Percentiles rank a stretch among this genome's conserved stretches.
phyloP scores from a whole-genome alignment of 2,888 invertebrate species.

The Leptopilina syphax region DNA sequence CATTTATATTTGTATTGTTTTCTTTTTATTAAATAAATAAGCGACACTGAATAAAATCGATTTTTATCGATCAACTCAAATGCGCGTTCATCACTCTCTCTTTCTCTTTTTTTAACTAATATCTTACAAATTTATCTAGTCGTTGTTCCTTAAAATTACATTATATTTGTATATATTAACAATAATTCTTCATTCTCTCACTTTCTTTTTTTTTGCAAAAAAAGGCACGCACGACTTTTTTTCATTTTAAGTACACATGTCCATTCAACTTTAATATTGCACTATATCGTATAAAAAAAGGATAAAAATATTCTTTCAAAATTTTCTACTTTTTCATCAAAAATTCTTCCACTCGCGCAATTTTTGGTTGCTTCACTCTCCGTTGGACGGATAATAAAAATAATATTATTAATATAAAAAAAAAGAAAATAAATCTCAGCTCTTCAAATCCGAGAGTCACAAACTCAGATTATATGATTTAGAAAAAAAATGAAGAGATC shows the following conservation, averaged over 20 bases:
- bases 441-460: constrained; percentile 20
- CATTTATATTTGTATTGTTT: constrained; percentile 18
- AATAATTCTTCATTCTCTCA: constrained; percentile 6
- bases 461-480: neutral
- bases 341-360: neutral
- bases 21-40: constrained; percentile 39
- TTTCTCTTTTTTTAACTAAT: neutral
- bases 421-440: constrained; percentile 31
- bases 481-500: constrained; percentile 8
- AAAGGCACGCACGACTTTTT: constrained; percentile 19
- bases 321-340: neutral
- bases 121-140: constrained; percentile 37
- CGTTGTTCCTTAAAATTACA: constrained; percentile 3
- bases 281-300: constrained; percentile 29
- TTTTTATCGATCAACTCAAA: constrained; percentile 18
- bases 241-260: constrained; percentile 27
- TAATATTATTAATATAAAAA: neutral
- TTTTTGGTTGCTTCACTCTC: constrained; percentile 29
- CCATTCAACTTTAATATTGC: constrained; percentile 24
- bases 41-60: constrained; percentile 28
- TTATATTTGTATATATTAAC: neutral
- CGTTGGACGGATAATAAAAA: constrained; percentile 25
- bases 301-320: constrained; percentile 32
- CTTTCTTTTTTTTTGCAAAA: neutral
- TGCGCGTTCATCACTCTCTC: constrained; percentile 30